Conservation (phyloP, 1,140 invertebrate species). For the Littorina saxatilis region DNA sequence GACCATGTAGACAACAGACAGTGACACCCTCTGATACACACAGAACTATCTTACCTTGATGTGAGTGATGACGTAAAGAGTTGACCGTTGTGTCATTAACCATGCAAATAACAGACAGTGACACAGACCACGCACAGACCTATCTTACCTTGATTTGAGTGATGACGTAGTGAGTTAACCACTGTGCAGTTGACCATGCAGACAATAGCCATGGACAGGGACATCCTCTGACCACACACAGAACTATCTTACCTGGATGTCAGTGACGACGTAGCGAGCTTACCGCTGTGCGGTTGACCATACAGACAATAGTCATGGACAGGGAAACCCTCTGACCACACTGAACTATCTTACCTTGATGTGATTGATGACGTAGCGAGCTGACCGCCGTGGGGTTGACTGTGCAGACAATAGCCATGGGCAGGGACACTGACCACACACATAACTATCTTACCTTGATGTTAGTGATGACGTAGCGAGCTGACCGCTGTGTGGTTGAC, state of each 20-base stretch:
- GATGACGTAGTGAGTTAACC: background rate
- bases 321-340: slow-evolving; percentile 43
- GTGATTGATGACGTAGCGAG: background rate
- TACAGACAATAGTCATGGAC: slow-evolving; percentile 46
- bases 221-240: slow-evolving; percentile 39
- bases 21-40: slow-evolving; percentile 41
- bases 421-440: slow-evolving; percentile 44
- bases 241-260: too few species aligned
- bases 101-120: slow-evolving; percentile 49
- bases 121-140: slow-evolving; percentile 40
- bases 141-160: too few species aligned
- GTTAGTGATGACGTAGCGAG: background rate
- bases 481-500: slow-evolving; percentile 45
- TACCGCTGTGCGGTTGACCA: slow-evolving; percentile 48
- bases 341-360: too few species aligned
- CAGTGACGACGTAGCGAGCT: background rate
- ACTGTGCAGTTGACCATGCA: slow-evolving; percentile 51
- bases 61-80: background rate
- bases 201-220: slow-evolving; percentile 46
- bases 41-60: too few species aligned
- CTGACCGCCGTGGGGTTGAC: slow-evolving; percentile 44
- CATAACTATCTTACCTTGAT: too few species aligned
- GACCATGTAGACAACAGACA: slow-evolving; percentile 48
- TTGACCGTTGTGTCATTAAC: slow-evolving; percentile 43
- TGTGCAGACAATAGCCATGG: slow-evolving; percentile 48